phyloP scores from a whole-genome alignment of 2,888 invertebrate genomes.

The Dryocosmus kuriphilus region DNA sequence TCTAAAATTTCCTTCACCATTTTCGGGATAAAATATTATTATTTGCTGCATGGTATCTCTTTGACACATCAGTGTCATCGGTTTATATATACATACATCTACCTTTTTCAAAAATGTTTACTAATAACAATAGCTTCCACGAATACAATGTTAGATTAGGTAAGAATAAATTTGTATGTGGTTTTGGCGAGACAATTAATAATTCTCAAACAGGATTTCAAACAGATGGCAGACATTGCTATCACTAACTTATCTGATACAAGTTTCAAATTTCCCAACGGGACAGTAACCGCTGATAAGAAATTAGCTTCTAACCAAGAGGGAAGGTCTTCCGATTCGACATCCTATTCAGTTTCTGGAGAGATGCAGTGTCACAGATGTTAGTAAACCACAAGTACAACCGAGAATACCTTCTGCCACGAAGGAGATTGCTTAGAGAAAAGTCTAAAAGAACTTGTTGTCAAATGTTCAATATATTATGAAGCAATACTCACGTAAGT shows the following conservation, averaged over 20 bases:
- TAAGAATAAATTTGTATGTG: constrained; percentile 1
- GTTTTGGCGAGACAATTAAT: not conserved
- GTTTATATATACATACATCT: not conserved
- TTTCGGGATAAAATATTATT: constrained; percentile 4
- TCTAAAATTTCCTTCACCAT: too few species aligned
- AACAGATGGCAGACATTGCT: not conserved
- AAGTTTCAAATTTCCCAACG: constrained; percentile 48
- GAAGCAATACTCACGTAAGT: constrained; percentile 19
- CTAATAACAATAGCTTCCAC: not conserved
- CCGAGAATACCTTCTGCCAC: constrained; percentile 37
- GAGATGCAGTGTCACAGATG: constrained; percentile 43
- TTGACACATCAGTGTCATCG: not conserved
- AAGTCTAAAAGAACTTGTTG: constrained; percentile 10
- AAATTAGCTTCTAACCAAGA: constrained; percentile 48
- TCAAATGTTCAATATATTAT: constrained; percentile 9
- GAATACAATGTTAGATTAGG: not conserved
- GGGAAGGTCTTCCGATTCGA: constrained; percentile 33
- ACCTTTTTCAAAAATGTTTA: not conserved
- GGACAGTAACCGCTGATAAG: constrained; percentile 45
- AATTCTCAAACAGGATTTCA: constrained; percentile 1
- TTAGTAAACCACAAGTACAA: constrained; percentile 47
- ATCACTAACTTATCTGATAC: not conserved
- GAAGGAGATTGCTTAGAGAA: constrained; percentile 24
- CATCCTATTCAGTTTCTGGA: constrained; percentile 14
- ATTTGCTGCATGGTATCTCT: not conserved